Evolutionary conservation across 1,140 invertebrate genomes (phyloP).

Genomic region (Leucophenga varia): DNA sequence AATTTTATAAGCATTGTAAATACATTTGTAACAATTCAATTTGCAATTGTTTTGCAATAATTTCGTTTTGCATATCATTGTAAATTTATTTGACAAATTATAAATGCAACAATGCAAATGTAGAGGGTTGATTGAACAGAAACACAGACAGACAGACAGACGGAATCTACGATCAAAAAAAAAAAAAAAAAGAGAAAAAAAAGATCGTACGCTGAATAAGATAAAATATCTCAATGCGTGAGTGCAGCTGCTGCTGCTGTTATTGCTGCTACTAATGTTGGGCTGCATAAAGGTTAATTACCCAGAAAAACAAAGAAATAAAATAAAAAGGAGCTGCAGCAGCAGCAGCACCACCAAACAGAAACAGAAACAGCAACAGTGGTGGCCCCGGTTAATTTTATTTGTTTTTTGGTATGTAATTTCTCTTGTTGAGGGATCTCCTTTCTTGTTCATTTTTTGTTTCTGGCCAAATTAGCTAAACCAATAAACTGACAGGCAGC

Average conservation of each 20-base stretch:
- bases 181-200: too few species aligned
- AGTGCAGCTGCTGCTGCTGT: too few species aligned
- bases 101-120: background rate
- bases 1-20: conserved; percentile 53
- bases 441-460: too few species aligned
- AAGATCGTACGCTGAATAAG: too few species aligned
- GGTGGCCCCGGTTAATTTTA: background rate
- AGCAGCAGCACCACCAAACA: background rate
- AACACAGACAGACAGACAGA: background rate
- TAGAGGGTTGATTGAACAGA: too few species aligned
- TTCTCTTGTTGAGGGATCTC: too few species aligned
- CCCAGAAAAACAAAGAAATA: background rate
- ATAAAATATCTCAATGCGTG: too few species aligned
- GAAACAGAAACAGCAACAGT: conserved; percentile 3
- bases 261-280: too few species aligned
- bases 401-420: too few species aligned
- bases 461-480: conserved; percentile 42
- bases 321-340: conserved; percentile 2
- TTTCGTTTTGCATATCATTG: background rate
- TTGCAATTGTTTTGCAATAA: conserved; percentile 21
- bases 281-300: too few species aligned
- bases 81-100: conserved; percentile 45
- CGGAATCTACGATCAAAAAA: too few species aligned
- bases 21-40: too few species aligned
- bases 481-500: conserved; percentile 50